phyloP scores from a whole-genome alignment of 2,797 vertebrate species.

The Triplophysa bombifrons region DNA sequence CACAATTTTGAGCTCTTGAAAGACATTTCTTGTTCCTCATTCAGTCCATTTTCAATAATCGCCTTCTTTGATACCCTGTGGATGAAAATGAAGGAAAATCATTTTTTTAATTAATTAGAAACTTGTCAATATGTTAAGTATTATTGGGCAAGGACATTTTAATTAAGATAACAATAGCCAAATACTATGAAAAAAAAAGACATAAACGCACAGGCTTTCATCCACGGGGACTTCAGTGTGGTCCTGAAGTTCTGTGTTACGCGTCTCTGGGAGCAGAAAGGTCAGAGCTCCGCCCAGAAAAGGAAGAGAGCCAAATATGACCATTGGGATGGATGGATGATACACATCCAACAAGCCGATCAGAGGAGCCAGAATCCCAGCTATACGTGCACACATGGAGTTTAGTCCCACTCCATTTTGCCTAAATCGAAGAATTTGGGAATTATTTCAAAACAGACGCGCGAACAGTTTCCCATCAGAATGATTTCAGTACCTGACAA shows the following conservation, averaged over 20 bases:
- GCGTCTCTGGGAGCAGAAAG: constrained; percentile 83
- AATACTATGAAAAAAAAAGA: constrained; percentile 7
- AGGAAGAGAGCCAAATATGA: constrained; percentile 76
- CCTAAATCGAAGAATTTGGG: constrained; percentile 63
- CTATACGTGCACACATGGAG: constrained; percentile 75
- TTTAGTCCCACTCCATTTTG: constrained; percentile 84
- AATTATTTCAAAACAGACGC: constrained; percentile 2
- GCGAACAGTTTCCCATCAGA: background rate
- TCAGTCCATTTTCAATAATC: constrained; percentile 35
- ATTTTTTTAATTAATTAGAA: background rate
- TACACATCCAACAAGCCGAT: constrained; percentile 78
- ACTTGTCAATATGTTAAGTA: background rate
- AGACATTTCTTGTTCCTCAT: constrained; percentile 16
- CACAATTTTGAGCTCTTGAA: constrained; percentile 62
- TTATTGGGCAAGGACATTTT: background rate
- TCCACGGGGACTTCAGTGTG: constrained; percentile 41
- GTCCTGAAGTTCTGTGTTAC: constrained; percentile 76
- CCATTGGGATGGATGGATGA: constrained; percentile 78
- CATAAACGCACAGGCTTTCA: constrained; percentile 60
- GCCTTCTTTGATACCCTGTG: constrained; percentile 59
- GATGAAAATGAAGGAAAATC: constrained; percentile 46
- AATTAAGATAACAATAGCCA: background rate
- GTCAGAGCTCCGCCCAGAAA: constrained; percentile 72
- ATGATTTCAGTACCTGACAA: constrained; percentile 74
- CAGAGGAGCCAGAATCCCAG: constrained; percentile 82